Evolutionary conservation across 2,797 vertebrate species (phyloP), one percentile per base, ranked within the genome.

Genomic region (Danio albolineatus): DNA sequence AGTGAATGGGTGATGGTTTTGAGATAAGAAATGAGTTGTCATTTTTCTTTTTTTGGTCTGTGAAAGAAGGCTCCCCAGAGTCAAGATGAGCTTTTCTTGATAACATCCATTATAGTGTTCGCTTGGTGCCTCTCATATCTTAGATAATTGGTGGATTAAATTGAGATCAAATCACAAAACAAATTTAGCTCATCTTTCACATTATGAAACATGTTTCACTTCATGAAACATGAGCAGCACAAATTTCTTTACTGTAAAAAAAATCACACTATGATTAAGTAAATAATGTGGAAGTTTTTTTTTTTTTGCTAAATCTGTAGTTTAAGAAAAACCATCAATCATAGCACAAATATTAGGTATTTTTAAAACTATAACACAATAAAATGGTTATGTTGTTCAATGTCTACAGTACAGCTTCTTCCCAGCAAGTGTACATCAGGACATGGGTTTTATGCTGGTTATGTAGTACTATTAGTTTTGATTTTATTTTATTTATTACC

Each of bases 31-130:
- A 75, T 13, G 9, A 60, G 57, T 57, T 84, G 75, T 74, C 60
- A 69, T 61, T 77, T 83, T 61, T 39, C 73, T 76, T 72, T 61
- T 84, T 73, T 62, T 41, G 21, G 70, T 66, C 59, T 78, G 79
- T 75, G 65, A 76, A 62, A 69, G 56, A 67, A 61, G 66, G 38
- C 53, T 74, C 66, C 41, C 73, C 21, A 8, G 54, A 53, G 69
- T 70, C 66, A 39, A 64, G 69, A 16, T 14, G 6, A 65, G 65
- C 21, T 78, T 46, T 48, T 71, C 19, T 10, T 39, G 38, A 72
- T 70, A 80, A 78, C 56, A 59, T 81, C 16, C 14, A 1, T 54
- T 48, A 56, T 61, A 62, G 59, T 39, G 70, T 81, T 76, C 21
- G 9, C 38, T 54, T 84, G 66, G 51, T 61, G 43, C 80, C 73